Base-by-base conservation (phyloP, 2,888 invertebrate species). In the Chrysolina oricalcia region DNA sequence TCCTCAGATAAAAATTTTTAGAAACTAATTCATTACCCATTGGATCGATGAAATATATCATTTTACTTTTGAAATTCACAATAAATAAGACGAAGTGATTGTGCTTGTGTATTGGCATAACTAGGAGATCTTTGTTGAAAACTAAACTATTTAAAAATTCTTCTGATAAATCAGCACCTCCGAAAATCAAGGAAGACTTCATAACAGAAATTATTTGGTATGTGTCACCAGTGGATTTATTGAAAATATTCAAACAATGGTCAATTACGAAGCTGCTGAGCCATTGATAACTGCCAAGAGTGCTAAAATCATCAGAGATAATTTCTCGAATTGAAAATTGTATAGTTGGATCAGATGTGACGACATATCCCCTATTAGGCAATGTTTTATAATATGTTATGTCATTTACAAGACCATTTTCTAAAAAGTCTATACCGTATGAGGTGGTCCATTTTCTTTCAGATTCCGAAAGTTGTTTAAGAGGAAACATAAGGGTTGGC, bases 161-260 rank as follows among this genome's bases (percentile, higher is more conserved):
- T n/a, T n/a, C n/a, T n/a, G n/a, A n/a, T n/a, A n/a, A n/a, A n/a
- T n/a, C 27, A 27, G 27, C 27, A 27, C 27, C 27, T 27, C 27
- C 27, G 41, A 59, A 35, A 41, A 59, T 41, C 8, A 46, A 11
- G 15, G 21, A 70, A 21, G 70, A 43, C 19, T 70, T 70, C 5
- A 19, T 41, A 13, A 68, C 68, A 23, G 68, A 73, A 13, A 73
- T 68, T 35, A 68, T 68, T 68, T 73, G 73, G 35, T 23, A 63
- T 13, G 35, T 63, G 10, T 68, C 17, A 21, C 35, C 53, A n/a
- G 13, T 17, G 48, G 15, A 13, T 43, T 43, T 43, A 15, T 73
- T 68, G 10, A 63, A 50, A 41, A 73, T 68, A 50, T 68, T 43
- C 5, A 68, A 19, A 41, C 73, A 73, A 13, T 69, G 65, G 17